phyloP scores from a whole-genome alignment of 2,888 invertebrate genomes.

The Oxyscelio sp. region DNA sequence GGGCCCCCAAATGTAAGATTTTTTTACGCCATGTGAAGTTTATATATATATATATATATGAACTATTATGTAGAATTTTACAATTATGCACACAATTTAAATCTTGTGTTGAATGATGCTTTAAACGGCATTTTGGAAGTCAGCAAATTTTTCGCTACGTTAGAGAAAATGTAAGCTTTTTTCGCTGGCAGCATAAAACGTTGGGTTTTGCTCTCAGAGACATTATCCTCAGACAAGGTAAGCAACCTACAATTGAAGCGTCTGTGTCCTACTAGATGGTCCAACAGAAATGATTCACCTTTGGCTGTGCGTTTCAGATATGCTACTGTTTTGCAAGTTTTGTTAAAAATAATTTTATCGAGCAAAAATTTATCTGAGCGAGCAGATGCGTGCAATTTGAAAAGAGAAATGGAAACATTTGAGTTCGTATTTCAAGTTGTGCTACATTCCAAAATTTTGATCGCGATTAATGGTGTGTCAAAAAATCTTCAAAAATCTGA shows the following conservation, averaged over 20 bases:
- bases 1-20: no score
- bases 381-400: conserved; percentile 65
- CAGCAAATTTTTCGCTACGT: conserved; percentile 32
- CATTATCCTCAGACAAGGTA: conserved; percentile 71
- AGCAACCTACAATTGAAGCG: conserved; percentile 80
- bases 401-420: conserved; percentile 51
- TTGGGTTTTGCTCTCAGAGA: conserved; percentile 79
- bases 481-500: conserved; percentile 43
- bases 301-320: conserved; percentile 76
- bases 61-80: no score
- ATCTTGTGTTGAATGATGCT: conserved; percentile 67
- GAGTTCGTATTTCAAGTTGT: conserved; percentile 58
- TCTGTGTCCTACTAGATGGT: conserved; percentile 80
- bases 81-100: conserved; percentile 70
- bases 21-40: no score
- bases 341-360: conserved; percentile 74
- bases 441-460: conserved; percentile 46
- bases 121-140: conserved; percentile 31
- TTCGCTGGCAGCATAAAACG: conserved; percentile 65
- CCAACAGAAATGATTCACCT: conserved; percentile 78
- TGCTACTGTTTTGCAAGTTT: conserved; percentile 74
- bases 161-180: conserved; percentile 46
- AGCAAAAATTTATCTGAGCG: conserved; percentile 65
- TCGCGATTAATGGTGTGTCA: conserved; percentile 37
- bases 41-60: no score